These are phyloP conservation scores for Silurus meridionalis DNA, from an alignment of 2,113 vertebrate species.

Conservation along the genomic window DNA sequence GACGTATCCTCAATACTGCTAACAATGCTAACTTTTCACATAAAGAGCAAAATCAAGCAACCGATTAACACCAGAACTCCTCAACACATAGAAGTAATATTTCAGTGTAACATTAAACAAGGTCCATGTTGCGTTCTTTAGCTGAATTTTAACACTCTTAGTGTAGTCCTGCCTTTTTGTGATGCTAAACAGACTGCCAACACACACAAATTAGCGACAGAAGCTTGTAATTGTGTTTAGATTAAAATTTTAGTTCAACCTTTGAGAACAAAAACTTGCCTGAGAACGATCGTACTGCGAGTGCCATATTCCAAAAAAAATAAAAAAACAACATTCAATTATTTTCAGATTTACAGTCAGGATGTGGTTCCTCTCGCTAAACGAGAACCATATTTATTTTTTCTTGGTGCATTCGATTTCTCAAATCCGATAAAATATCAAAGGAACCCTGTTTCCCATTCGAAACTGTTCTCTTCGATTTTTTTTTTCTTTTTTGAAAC, in stretches of 20 bases:
- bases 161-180: not conserved
- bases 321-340: constrained; percentile 4
- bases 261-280: constrained; percentile 1
- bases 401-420: constrained; percentile 12
- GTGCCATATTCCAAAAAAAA: constrained; percentile 11
- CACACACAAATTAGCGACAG: not conserved
- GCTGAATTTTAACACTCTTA: not conserved
- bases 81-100: not conserved
- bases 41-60: not conserved
- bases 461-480: not conserved
- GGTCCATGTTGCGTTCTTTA: not conserved
- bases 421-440: constrained; percentile 44
- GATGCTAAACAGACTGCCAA: not conserved
- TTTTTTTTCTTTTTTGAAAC: not conserved
- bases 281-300: not conserved
- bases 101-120: not conserved
- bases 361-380: constrained; percentile 31
- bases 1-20: not conserved
- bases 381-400: constrained; percentile 20
- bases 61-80: not conserved
- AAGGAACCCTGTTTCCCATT: not conserved
- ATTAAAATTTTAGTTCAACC: not conserved
- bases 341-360: constrained; percentile 8
- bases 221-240: not conserved
- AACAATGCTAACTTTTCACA: not conserved